phyloP scores from a whole-genome alignment of 1,140 invertebrate genomes.

The Eriosoma lanigerum region DNA sequence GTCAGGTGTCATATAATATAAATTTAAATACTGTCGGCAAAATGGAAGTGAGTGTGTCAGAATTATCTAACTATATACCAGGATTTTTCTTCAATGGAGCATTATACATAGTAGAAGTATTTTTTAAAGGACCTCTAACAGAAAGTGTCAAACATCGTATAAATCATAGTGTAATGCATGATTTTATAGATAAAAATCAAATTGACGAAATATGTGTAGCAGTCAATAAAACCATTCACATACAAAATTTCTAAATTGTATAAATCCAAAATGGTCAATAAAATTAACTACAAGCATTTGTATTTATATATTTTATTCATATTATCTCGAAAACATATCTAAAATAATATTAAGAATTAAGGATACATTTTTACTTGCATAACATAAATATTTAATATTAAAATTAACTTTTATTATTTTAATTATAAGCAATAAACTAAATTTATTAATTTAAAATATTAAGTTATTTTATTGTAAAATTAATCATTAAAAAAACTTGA shows the following conservation, averaged over 20 bases:
- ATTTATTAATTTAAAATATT: no score
- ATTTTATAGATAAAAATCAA: conserved; percentile 44
- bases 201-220: conserved; percentile 27
- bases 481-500: no score
- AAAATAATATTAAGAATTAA: background rate
- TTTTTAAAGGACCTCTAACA: conserved; percentile 40
- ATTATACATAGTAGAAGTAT: conserved; percentile 33
- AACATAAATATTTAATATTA: conserved; percentile 15
- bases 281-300: no score
- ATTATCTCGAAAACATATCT: background rate
- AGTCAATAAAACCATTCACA: conserved; percentile 24
- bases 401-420: background rate
- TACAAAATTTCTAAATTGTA: background rate
- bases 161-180: conserved; percentile 26
- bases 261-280: no score
- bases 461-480: no score
- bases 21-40: conserved; percentile 33
- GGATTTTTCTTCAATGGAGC: conserved; percentile 40
- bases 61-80: conserved; percentile 37
- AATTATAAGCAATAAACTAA: background rate
- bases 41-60: conserved; percentile 29
- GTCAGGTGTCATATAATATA: conserved; percentile 37
- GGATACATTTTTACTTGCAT: background rate
- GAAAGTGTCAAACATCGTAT: conserved; percentile 45
- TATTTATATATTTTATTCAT: background rate